Percentiles rank a stretch among this genome's conserved stretches.
phyloP scores from a whole-genome alignment of 2,797 vertebrate species.

The Bucorvus abyssinicus region DNA sequence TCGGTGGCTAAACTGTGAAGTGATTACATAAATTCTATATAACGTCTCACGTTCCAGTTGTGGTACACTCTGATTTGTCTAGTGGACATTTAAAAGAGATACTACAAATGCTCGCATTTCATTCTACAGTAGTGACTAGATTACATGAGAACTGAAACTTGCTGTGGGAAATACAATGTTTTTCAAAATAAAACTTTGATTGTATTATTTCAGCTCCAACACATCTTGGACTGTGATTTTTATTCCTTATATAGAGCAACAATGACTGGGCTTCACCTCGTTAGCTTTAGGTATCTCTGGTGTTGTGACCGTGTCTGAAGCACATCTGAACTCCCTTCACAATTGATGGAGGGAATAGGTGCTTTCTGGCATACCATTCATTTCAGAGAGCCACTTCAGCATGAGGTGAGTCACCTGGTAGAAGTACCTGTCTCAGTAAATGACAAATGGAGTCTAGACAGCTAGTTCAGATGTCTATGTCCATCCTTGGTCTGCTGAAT shows the following conservation, averaged over 20 bases:
- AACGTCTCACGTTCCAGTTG: background rate
- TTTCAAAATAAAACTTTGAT: background rate
- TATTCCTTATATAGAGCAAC: background rate
- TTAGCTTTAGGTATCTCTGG: background rate
- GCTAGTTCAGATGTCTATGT: background rate
- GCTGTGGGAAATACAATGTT: background rate
- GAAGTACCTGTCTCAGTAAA: background rate
- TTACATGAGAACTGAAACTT: background rate
- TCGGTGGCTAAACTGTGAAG: background rate
- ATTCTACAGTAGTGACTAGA: background rate
- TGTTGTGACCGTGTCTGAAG: background rate
- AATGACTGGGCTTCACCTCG: background rate
- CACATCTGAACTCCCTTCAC: background rate
- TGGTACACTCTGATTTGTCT: background rate
- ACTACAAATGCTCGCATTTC: background rate
- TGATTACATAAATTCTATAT: background rate
- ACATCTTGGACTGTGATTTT: background rate
- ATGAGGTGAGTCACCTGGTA: background rate
- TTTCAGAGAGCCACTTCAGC: background rate
- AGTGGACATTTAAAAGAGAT: background rate
- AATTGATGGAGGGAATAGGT: background rate
- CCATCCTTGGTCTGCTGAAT: background rate
- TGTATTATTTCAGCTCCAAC: background rate
- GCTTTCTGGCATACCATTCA: background rate
- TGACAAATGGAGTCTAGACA: background rate